Conservation (phyloP, 2,113 vertebrate species). For the Fulica atra region DNA sequence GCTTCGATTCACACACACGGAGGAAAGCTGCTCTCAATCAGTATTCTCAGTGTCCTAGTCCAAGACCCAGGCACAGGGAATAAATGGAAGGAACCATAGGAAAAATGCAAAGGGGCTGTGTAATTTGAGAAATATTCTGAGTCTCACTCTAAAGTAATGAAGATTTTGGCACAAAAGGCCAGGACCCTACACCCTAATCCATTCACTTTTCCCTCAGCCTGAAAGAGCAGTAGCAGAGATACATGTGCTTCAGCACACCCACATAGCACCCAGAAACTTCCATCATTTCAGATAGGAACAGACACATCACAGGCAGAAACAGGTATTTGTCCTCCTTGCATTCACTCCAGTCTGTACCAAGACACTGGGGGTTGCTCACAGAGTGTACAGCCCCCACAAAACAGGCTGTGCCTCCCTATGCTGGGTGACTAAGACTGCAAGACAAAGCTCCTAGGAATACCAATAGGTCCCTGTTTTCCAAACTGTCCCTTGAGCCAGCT, state of each 20-base stretch:
- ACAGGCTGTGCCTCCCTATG: not conserved
- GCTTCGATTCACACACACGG: too few species aligned
- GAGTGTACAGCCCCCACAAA: not conserved
- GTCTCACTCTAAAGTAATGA: not conserved
- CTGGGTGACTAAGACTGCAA: not conserved
- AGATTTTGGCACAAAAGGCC: not conserved
- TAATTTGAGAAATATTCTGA: not conserved
- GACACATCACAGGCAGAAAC: not conserved
- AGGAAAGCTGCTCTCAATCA: not conserved
- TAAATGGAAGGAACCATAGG: not conserved
- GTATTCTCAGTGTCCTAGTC: not conserved
- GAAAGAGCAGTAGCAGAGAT: not conserved
- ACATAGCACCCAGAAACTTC: not conserved
- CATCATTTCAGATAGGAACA: fast-evolving
- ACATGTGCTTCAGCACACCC: not conserved
- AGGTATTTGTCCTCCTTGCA: not conserved
- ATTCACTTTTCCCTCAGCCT: not conserved
- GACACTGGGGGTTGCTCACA: not conserved
- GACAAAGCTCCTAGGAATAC: not conserved
- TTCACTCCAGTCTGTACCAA: not conserved
- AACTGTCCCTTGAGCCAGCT: not conserved
- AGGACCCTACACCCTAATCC: not conserved
- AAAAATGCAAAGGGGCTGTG: fast-evolving
- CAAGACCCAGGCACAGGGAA: not conserved
- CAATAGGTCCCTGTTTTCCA: not conserved